These are phyloP conservation scores for Scalopus aquaticus DNA, from an alignment of 2,113 vertebrate genomes.

Conservation along the genomic window DNA sequence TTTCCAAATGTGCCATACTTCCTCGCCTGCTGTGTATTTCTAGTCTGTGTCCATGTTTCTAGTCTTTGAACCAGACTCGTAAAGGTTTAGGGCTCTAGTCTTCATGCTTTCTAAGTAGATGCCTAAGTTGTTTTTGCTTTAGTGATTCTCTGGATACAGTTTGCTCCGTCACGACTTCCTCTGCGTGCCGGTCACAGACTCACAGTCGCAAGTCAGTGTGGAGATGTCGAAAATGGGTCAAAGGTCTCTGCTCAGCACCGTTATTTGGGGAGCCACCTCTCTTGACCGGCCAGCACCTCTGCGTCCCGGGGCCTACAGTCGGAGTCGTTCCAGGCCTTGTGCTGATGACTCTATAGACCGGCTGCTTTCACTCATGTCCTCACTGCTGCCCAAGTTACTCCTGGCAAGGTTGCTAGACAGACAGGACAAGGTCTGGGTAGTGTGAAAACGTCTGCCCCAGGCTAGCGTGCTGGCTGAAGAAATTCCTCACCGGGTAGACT, in stretches of 20 bases:
- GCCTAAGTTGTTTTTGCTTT: conserved; percentile 21
- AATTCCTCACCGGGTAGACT: background rate
- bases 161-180: background rate
- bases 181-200: background rate
- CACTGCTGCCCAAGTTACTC: background rate
- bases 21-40: background rate
- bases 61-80: background rate
- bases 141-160: background rate
- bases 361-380: background rate
- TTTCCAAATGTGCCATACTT: background rate
- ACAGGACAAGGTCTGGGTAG: background rate
- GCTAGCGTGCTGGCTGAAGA: background rate
- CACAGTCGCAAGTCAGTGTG: background rate
- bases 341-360: background rate
- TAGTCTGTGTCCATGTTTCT: background rate
- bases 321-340: background rate
- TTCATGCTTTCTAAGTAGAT: background rate
- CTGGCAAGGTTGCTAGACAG: background rate
- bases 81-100: too few relatives aligned
- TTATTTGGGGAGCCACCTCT: background rate
- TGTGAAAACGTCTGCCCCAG: background rate
- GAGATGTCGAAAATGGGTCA: background rate
- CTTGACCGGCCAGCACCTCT: background rate
- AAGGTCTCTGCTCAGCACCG: background rate
- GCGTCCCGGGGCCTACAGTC: background rate